Base-by-base conservation (phyloP, 1,140 invertebrate genomes). In the Pantala flavescens region DNA sequence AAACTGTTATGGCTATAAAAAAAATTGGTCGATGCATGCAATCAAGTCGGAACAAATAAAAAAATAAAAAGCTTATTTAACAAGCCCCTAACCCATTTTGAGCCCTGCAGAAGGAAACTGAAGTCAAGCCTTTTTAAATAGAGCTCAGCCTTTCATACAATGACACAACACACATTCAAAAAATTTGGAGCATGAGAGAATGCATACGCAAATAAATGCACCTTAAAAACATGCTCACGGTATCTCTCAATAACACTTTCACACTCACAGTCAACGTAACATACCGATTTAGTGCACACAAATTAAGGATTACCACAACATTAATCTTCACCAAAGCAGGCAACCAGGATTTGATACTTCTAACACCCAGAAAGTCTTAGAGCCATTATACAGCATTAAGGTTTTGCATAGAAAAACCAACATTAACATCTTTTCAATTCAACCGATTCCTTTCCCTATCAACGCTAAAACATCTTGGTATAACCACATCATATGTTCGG, bases 361-460 rank as follows among this genome's bases (percentile, higher is more conserved):
- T 63, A 63, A 63, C 49, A 63, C 49, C 49, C 49, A 63, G 49
- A 63, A 63, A 63, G 49, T 63, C 49, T 63, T 63, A 63, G 14
- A 63, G 49, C 49, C 49, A 63, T 63, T 19, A 19, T 63, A 63
- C 49, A 63, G 14, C 49, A 36, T 36, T 63, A 63, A 63, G 49
- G 49, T 63, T 63, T 63, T 63, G 49, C 49, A 63, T 63, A 63
- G 49, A 63, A 63, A 63, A 63, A 63, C 49, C 49, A 63, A 63
- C 49, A 63, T 63, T 63, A 63, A 63, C 49, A 63, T 63, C 49
- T 63, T 63, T 63, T 21, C 49, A 63, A 63, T 21, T 63, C 49
- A 63, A 63, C 49, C 49, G n/a, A 63, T 19, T 63, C 49, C 14
- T 63, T 21, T 12, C 14, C 49, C 49, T 21, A 63, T 63, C 49